Evolutionary conservation across 2,888 invertebrate species (phyloP).

Genomic region (Perithous albicinctus): DNA sequence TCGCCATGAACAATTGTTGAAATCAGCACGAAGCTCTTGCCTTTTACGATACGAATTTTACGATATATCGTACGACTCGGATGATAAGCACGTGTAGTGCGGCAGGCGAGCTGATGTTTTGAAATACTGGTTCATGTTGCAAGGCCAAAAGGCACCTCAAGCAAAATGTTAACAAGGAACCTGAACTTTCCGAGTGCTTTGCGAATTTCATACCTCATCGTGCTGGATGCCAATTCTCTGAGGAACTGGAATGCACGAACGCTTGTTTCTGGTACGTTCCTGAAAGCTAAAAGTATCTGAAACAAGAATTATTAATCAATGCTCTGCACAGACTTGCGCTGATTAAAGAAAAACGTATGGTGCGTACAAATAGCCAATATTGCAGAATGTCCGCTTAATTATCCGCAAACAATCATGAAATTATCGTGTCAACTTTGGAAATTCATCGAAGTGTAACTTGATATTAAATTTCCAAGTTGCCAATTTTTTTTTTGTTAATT

Average conservation of each 20-base stretch:
- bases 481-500: too few species aligned
- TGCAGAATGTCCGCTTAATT: too few species aligned
- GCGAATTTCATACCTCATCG: slow-evolving; percentile 88
- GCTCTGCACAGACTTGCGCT: slow-evolving; percentile 94
- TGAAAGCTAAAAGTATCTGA: slow-evolving; percentile 87
- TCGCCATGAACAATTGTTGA: slow-evolving; percentile 90
- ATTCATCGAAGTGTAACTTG: too few species aligned
- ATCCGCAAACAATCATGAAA: too few species aligned
- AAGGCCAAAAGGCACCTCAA: slow-evolving; percentile 96
- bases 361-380: too few species aligned
- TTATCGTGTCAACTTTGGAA: too few species aligned
- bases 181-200: slow-evolving; percentile 91
- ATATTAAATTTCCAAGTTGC: too few species aligned
- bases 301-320: slow-evolving; percentile 81
- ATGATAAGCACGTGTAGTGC: slow-evolving; percentile 98
- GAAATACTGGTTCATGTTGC: slow-evolving; percentile 99
- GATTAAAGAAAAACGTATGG: slow-evolving; percentile 97
- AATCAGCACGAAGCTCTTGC: slow-evolving; percentile 92
- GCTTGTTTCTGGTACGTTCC: slow-evolving; percentile 99
- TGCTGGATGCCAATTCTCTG: slow-evolving; percentile 90
- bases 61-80: slow-evolving; percentile 92
- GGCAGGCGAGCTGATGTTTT: slow-evolving; percentile 97
- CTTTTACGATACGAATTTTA: slow-evolving; percentile 97
- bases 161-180: slow-evolving; percentile 91
- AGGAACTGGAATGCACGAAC: slow-evolving; percentile 96